Evolutionary conservation across 2,888 invertebrate genomes (phyloP).

Genomic region (Drosophila pseudotakahashii): DNA sequence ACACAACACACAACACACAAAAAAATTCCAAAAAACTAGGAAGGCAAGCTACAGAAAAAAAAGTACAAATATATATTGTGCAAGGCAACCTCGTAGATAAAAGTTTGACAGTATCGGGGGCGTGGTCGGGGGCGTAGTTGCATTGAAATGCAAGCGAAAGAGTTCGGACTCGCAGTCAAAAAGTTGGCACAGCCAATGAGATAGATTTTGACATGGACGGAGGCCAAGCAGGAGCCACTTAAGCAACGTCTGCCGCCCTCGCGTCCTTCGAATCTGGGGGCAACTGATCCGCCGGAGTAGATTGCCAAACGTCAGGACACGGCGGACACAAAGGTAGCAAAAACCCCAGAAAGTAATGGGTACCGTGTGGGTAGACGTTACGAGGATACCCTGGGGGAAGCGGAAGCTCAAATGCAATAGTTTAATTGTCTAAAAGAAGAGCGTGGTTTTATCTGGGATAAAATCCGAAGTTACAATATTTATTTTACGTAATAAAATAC

Average conservation of each 20-base stretch:
- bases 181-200: constrained; percentile 77
- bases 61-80: constrained; percentile 33
- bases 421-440: neutral
- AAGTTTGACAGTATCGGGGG: constrained; percentile 72
- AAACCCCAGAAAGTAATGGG: constrained; percentile 35
- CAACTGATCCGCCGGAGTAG: constrained; percentile 67
- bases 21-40: constrained; percentile 3
- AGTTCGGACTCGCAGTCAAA: constrained; percentile 50
- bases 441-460: neutral
- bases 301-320: constrained; percentile 63
- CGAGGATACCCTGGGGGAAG: constrained; percentile 22
- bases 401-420: neutral
- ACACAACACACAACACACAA: constrained; percentile 1
- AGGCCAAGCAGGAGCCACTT: constrained; percentile 76
- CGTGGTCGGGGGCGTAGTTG: constrained; percentile 55
- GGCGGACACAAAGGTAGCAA: constrained; percentile 63
- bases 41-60: constrained; percentile 24
- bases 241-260: constrained; percentile 48
- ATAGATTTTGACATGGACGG: constrained; percentile 54
- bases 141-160: constrained; percentile 65
- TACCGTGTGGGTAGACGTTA: constrained; percentile 1
- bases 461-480: neutral
- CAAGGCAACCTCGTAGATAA: constrained; percentile 61
- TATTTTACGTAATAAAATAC: neutral
- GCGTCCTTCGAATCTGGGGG: constrained; percentile 9